These are phyloP conservation scores for Bombus superbus DNA, from an alignment of 1,140 invertebrate genomes.

Conservation along the genomic window DNA sequence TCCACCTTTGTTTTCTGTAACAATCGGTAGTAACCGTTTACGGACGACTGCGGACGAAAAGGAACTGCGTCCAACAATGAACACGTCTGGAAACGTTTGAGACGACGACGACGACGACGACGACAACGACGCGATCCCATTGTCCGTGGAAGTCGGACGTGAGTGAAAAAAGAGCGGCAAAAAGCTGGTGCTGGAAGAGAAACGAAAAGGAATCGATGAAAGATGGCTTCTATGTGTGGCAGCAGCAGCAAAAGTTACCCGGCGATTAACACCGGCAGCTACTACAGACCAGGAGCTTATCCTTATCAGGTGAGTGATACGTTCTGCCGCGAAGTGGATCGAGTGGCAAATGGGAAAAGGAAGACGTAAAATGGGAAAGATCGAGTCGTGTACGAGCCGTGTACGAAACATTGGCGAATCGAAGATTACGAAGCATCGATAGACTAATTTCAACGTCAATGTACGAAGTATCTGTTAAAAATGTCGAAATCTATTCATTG, in stretches of 20 bases:
- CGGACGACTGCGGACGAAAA: no score
- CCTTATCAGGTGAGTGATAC: constrained; percentile 79
- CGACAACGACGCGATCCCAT: not conserved
- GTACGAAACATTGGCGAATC: no score
- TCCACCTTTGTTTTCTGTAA: not conserved
- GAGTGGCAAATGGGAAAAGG: not conserved
- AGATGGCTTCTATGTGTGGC: constrained; percentile 81
- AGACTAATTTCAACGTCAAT: no score
- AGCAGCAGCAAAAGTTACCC: constrained; percentile 80
- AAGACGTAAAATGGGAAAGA: no score
- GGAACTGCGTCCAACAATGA: constrained; percentile 1
- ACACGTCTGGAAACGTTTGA: constrained; percentile 1
- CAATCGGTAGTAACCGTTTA: not conserved
- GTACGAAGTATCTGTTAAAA: not conserved
- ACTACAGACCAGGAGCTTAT: constrained; percentile 78
- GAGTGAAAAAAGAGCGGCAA: not conserved
- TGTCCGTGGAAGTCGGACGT: not conserved
- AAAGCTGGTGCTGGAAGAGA: not conserved
- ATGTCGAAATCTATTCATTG: not conserved
- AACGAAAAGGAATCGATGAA: constrained; percentile 37
- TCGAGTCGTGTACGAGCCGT: not conserved
- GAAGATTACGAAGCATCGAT: no score
- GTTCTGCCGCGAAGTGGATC: not conserved
- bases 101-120: not conserved
- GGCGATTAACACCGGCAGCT: constrained; percentile 77